Percentiles rank a stretch among this genome's conserved stretches.
Evolutionary conservation across 2,888 invertebrate genomes (phyloP).

Genomic region (Pemphredon lugubris): DNA sequence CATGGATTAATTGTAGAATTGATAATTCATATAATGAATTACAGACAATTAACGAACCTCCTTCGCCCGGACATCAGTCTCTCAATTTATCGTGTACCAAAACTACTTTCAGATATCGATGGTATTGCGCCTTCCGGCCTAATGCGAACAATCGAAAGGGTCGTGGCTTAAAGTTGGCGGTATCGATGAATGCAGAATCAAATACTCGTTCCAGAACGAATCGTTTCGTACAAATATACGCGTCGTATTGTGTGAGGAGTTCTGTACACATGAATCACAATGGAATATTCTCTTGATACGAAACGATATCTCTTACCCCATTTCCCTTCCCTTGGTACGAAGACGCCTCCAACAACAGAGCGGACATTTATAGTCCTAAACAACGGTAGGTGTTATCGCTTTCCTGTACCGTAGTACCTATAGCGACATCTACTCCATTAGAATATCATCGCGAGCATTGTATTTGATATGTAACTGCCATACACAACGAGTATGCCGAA

Average conservation of each 20-base stretch:
- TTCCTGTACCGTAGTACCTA: neutral
- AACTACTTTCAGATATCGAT: neutral
- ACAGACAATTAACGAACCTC: neutral
- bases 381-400: slow-evolving; percentile 33
- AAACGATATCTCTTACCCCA: slow-evolving; percentile 19
- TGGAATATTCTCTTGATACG: slow-evolving; percentile 36
- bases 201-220: neutral
- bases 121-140: neutral
- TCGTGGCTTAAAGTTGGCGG: neutral
- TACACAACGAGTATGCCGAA: no score
- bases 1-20: neutral
- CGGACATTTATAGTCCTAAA: slow-evolving; percentile 37
- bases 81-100: neutral
- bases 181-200: neutral
- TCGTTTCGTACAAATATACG: neutral
- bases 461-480: no score
- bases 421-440: neutral
- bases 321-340: neutral
- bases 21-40: neutral
- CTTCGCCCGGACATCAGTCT: neutral
- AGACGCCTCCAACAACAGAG: slow-evolving; percentile 7
- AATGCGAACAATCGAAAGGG: neutral
- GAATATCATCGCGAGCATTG: neutral
- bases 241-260: neutral
- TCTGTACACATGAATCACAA: slow-evolving; percentile 11